Percentiles rank a stretch among this genome's conserved stretches.
Conservation (phyloP, 2,888 invertebrate species). For the Vanessa cardui region DNA sequence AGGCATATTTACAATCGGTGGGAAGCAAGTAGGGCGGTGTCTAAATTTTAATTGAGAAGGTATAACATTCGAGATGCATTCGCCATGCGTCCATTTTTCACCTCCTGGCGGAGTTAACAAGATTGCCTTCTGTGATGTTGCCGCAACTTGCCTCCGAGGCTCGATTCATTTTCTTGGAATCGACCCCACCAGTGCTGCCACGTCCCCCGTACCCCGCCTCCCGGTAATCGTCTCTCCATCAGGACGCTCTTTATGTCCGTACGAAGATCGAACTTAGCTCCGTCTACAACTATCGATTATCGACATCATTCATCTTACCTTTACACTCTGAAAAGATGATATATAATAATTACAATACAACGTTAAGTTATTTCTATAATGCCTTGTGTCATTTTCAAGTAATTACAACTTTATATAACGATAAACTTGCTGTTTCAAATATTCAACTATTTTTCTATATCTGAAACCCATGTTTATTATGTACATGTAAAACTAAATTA, state of each 20-base stretch:
- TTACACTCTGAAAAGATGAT: conserved; percentile 1
- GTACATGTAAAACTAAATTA: not conserved
- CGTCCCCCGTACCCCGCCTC: conserved; percentile 51
- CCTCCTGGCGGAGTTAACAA: conserved; percentile 70
- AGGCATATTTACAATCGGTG: not conserved
- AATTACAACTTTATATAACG: not conserved
- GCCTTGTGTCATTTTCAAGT: not conserved
- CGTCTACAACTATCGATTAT: conserved; percentile 25
- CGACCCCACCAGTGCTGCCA: conserved; percentile 46
- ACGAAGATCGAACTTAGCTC: conserved; percentile 21
- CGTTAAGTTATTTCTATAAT: not conserved
- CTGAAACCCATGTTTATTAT: no score
- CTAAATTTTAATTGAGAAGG: conserved; percentile 62
- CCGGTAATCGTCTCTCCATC: conserved; percentile 61
- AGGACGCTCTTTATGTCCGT: conserved; percentile 50
- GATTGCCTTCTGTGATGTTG: conserved; percentile 71
- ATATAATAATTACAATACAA: conserved; percentile 6
- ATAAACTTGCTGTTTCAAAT: no score
- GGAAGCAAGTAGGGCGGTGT: conserved; percentile 43
- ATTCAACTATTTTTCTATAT: no score
- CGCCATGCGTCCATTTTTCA: conserved; percentile 64
- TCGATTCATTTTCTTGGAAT: conserved; percentile 72
- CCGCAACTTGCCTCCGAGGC: conserved; percentile 71
- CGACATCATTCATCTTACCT: conserved; percentile 21
- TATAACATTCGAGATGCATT: conserved; percentile 52